Evolutionary conservation across 1,140 invertebrate genomes (phyloP).

Genomic region (Pseudomyrmex flavicornis): DNA sequence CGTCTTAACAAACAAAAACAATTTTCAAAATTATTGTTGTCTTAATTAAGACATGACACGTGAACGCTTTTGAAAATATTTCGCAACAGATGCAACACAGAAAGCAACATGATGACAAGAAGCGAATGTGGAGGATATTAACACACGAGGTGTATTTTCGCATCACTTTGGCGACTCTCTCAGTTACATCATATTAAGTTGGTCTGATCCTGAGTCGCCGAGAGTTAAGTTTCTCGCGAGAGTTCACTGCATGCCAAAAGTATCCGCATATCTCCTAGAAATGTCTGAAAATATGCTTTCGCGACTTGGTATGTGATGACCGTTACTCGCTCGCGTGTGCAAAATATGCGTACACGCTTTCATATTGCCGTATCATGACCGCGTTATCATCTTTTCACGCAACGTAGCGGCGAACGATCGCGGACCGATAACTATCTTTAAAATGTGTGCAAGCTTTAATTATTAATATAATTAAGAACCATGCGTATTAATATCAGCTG

Average conservation of each 20-base stretch:
- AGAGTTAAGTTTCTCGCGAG: slow-evolving; percentile 17
- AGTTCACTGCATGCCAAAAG: slow-evolving; percentile 31
- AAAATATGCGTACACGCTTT: background rate
- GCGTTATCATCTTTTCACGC: slow-evolving; percentile 18
- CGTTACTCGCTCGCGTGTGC: background rate
- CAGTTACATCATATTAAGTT: slow-evolving; percentile 31
- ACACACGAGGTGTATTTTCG: slow-evolving; percentile 16
- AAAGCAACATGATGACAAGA: no score
- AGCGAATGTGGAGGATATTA: background rate
- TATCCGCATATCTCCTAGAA: background rate
- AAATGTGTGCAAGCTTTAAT: background rate
- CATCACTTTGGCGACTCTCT: background rate
- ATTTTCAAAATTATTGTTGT: background rate
- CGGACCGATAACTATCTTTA: background rate
- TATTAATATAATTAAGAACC: slow-evolving; percentile 23
- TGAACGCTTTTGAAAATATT: background rate
- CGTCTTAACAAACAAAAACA: background rate
- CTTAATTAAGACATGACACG: background rate
- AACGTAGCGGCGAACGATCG: background rate
- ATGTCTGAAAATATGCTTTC: slow-evolving; percentile 39
- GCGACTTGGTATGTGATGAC: background rate
- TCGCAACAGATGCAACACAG: background rate
- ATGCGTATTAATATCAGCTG: background rate
- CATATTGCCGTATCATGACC: background rate
- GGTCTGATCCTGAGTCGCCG: slow-evolving; percentile 5